Base-by-base conservation (phyloP, 1,140 invertebrate genomes). In the Lerema accius region DNA sequence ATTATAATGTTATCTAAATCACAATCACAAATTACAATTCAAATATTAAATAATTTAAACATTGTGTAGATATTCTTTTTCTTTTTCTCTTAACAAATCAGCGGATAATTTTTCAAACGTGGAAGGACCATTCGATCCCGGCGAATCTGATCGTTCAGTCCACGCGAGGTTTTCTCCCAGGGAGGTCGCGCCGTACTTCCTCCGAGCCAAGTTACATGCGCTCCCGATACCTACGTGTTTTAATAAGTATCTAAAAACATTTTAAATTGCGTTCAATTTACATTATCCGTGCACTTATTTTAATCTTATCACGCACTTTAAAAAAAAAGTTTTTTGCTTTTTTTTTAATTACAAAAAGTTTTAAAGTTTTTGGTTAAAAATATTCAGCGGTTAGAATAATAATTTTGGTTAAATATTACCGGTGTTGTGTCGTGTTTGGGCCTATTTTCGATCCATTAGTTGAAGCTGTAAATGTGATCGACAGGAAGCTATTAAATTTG, bases 401-500 rank as follows among this genome's bases (percentile, higher is more conserved):
- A 23, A 23, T 23, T 23, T 23, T 23, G 19, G 19, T 23, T 23
- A 3, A 23, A 5, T 23, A 3, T 23, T 23, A 23, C 2, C 19
- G 19, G 53, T 56, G 40, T 32, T 56, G 53, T 56, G 53, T 7
- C 14, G 15, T 56, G 26, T 56, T 45, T 13, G 9, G 28, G 13
- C n/a, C n/a, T n/a, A n/a, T 28, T 55, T 42, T 42, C 16, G 3
- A 13, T 7, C 16, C 9, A 32, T 32, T 4, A 43, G 19, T 42
- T 14, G 9, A 28, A 42, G 23, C 23, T 55, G 6, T 26, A 26
- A 15, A 2, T 28, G n/a, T 14, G 19, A 3, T 17, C 26, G 39
- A 56, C 40, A 56, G 53, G 53, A 56, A 56, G 53, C 53, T 19
- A 61, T 61, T 50, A 50, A 42, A 17, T 15, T 17, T 61, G 46